Conservation (phyloP, 2,113 vertebrate genomes). For the Pollimyrus isidori region DNA sequence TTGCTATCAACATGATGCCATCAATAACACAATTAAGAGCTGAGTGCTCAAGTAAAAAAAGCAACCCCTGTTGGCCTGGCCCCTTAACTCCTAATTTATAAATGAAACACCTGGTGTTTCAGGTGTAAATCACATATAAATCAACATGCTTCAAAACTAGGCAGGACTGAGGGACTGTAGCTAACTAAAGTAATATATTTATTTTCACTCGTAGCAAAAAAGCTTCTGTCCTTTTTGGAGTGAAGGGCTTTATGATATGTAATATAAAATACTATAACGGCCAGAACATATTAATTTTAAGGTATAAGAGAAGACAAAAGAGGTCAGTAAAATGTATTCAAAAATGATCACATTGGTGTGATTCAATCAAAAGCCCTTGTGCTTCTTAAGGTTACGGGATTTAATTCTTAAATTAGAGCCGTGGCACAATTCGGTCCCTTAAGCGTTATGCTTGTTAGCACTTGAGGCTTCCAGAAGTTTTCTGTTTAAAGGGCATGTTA, state of each 20-base stretch:
- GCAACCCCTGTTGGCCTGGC: not conserved
- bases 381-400: not conserved
- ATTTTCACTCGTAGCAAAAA: not conserved
- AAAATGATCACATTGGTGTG: not conserved
- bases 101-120: slow-evolving; percentile 3
- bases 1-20: not conserved
- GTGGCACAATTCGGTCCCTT: not conserved
- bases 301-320: not conserved
- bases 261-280: not conserved
- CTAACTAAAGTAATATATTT: not conserved
- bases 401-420: not conserved
- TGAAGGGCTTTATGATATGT: not conserved
- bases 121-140: slow-evolving; percentile 2
- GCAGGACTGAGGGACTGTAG: not conserved
- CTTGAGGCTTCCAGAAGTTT: not conserved
- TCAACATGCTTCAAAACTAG: not conserved
- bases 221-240: not conserved
- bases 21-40: slow-evolving; percentile 7
- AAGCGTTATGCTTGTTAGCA: not conserved
- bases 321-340: not conserved
- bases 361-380: not conserved
- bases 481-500: not conserved
- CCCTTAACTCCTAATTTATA: slow-evolving; percentile 1
- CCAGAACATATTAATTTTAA: not conserved
- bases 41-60: slow-evolving; percentile 1